These are phyloP conservation scores for Ctenodactylus gundi DNA, from an alignment of 2,113 vertebrate species.

Conservation along the genomic window DNA sequence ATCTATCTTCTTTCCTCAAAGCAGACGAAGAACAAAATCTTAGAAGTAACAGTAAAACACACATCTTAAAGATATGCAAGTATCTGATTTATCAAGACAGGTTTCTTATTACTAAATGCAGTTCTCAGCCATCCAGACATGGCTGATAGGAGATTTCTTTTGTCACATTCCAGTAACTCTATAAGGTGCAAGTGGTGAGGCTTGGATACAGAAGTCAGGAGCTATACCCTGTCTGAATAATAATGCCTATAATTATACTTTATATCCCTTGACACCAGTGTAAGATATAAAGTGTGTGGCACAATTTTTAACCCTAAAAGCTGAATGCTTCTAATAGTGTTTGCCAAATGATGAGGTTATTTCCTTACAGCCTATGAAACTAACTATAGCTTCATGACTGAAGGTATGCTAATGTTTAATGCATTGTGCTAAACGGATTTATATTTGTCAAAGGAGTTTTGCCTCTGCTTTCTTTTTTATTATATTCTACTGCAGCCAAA, in stretches of 20 bases:
- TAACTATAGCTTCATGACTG: slow-evolving; percentile 72
- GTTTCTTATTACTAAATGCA: slow-evolving; percentile 84
- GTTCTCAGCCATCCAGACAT: slow-evolving; percentile 81
- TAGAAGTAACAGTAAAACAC: slow-evolving; percentile 81
- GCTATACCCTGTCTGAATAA: slow-evolving; percentile 76
- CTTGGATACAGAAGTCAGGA: slow-evolving; percentile 77
- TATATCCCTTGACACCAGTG: slow-evolving; percentile 78
- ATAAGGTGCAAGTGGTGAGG: slow-evolving; percentile 70
- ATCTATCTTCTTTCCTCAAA: slow-evolving; percentile 84
- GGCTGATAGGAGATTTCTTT: slow-evolving; percentile 83
- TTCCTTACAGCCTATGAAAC: slow-evolving; percentile 77
- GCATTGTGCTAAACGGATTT: slow-evolving; percentile 83
- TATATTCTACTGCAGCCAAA: slow-evolving; percentile 77
- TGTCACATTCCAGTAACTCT: slow-evolving; percentile 80
- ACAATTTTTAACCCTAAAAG: slow-evolving; percentile 75
- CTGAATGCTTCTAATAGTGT: slow-evolving; percentile 61
- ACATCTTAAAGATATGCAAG: slow-evolving; percentile 78
- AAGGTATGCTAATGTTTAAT: slow-evolving; percentile 82
- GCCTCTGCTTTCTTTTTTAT: slow-evolving; percentile 55
- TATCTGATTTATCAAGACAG: slow-evolving; percentile 79
- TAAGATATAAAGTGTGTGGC: slow-evolving; percentile 75
- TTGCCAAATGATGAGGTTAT: slow-evolving; percentile 77
- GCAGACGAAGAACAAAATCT: slow-evolving; percentile 82
- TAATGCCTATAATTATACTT: slow-evolving; percentile 80
- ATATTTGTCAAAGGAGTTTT: slow-evolving; percentile 82